Evolutionary conservation across 2,113 vertebrate genomes (phyloP).

Genomic region (Dolichotis patagonum): DNA sequence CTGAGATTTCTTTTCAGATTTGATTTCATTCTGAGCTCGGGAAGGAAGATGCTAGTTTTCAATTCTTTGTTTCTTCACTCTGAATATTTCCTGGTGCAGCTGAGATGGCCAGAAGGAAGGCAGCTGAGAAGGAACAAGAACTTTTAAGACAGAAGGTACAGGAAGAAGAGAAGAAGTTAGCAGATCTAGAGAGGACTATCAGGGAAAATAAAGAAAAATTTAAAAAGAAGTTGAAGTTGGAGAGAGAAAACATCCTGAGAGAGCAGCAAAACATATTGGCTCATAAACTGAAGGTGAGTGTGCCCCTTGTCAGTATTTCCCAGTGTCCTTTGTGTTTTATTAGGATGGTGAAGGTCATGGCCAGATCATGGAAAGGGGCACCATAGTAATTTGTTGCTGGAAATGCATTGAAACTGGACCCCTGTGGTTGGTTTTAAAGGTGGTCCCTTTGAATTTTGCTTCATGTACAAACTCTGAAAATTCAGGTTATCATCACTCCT

Average conservation of each 20-base stretch:
- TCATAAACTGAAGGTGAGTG: constrained; percentile 45
- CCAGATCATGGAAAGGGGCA: neutral
- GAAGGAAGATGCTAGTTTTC: neutral
- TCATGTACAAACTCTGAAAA: neutral
- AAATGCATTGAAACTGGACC: neutral
- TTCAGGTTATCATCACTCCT: neutral
- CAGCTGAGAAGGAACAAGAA: constrained; percentile 12
- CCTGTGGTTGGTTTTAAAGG: neutral
- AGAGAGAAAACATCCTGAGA: neutral
- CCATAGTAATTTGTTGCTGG: neutral
- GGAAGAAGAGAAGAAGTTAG: neutral
- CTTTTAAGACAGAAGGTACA: neutral
- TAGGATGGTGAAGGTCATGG: neutral
- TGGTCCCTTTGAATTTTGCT: neutral
- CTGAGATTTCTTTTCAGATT: neutral
- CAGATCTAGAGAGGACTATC: neutral
- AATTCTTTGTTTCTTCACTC: neutral
- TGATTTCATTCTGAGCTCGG: neutral
- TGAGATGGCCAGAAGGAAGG: neutral
- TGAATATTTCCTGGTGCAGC: constrained; percentile 7
- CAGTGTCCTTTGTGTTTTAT: accelerated
- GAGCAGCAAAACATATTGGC: neutral
- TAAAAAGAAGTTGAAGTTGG: neutral
- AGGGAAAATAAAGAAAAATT: neutral
- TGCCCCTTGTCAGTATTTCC: accelerated